These are phyloP conservation scores for Eidolon dupreanum DNA, from an alignment of 2,797 vertebrate species.

Conservation along the genomic window DNA sequence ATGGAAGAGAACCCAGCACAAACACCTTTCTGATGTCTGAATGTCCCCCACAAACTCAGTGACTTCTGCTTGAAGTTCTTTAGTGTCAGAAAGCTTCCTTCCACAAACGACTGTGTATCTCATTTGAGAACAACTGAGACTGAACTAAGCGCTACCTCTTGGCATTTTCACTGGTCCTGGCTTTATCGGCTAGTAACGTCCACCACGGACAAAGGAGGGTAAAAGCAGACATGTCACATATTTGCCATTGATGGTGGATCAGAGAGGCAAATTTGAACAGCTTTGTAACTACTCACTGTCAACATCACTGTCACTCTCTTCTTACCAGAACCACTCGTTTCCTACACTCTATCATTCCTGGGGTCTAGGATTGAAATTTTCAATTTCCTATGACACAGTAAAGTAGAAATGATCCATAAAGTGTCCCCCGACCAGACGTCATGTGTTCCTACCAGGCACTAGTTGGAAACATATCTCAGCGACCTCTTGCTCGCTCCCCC, in stretches of 20 bases:
- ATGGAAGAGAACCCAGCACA: background rate
- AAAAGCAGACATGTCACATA: too few relatives aligned
- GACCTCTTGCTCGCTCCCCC: background rate
- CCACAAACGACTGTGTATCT: background rate
- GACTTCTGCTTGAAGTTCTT: background rate
- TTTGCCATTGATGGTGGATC: background rate
- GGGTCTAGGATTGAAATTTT: background rate
- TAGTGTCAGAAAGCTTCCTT: background rate
- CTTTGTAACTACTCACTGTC: background rate
- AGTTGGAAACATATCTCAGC: background rate
- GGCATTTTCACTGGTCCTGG: background rate
- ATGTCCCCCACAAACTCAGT: background rate
- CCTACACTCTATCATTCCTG: background rate
- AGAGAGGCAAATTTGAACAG: background rate
- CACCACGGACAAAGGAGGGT: background rate
- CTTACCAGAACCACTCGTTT: background rate
- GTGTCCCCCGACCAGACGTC: too few relatives aligned
- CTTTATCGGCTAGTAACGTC: constrained; percentile 17
- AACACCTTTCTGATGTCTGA: background rate
- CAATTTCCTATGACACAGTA: background rate
- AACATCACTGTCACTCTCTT: background rate
- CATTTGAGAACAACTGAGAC: background rate
- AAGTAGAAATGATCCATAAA: background rate
- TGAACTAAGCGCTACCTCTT: background rate
- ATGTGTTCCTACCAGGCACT: background rate